Evolutionary conservation across 2,113 vertebrate species (phyloP), one percentile per base, ranked within the genome.

Genomic region (Poeciliopsis prolifica): DNA sequence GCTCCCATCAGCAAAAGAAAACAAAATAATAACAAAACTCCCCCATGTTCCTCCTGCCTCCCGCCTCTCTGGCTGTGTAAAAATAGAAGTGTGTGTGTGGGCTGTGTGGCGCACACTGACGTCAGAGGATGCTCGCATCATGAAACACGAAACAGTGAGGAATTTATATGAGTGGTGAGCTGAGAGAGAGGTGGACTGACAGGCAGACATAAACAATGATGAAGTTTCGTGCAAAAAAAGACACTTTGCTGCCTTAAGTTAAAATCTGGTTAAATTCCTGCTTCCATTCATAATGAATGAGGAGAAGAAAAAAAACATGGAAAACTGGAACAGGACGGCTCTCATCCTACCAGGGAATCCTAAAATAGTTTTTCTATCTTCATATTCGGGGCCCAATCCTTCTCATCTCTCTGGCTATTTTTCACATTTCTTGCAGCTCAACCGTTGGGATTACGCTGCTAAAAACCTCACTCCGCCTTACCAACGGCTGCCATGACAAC

Each of bases 401-500:
- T 80, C 37, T 83, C 73, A 26, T 40, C 33, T 68, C 17, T 9
- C 70, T 48, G 15, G 17, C 64, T 54, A 61, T 75, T 79, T 90
- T 86, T 92, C 87, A 84, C 81, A 87, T 92, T 92, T 93, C 90
- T 89, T 88, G 88, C 84, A 51, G 58, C 75, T 87, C 86, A 80
- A 90, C 89, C 87, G 78, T 84, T 87, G 86, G 91, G 92, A 93
- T 93, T 92, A 93, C 89, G 89, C 79, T 83, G 72, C 88, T 81
- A 83, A 94, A 58, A 92, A 92, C 89, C 90, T 89, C 84, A 76
- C 87, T 76, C 79, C 72, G 86, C 84, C 77, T 85, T 85, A 91
- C 90, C 87, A 86, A 86, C 89, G 74, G 94, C 93, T 95, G 93
- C 94, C 92, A 95, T 95, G 94, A 93, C 93, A 94, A 95, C 94